A percentile compares a stretch with the other conserved stretches of the same genome.
Evolutionary conservation across 2,888 invertebrate genomes (phyloP).

Genomic region (Ochlodes sylvanus): DNA sequence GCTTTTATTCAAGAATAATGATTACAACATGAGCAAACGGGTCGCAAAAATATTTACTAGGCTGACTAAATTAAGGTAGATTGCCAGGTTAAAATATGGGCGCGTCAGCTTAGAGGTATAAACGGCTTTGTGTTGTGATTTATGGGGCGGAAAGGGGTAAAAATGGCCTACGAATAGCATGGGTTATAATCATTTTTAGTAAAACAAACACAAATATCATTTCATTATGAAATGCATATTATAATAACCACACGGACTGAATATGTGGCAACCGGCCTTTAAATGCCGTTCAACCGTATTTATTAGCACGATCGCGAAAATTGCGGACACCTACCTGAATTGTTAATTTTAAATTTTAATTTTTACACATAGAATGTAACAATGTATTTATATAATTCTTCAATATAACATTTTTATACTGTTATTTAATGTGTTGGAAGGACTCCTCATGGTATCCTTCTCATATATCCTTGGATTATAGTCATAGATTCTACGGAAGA

Average conservation of each 20-base stretch:
- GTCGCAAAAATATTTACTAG: conserved; percentile 30
- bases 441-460: no score
- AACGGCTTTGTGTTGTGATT: conserved; percentile 36
- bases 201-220: conserved; percentile 20
- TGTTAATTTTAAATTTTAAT: no score
- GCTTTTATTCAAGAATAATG: conserved; percentile 25
- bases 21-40: conserved; percentile 15
- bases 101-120: conserved; percentile 31
- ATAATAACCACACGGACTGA: background rate
- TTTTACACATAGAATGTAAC: no score
- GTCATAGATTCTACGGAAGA: no score
- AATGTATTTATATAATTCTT: no score
- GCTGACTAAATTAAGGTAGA: conserved; percentile 36
- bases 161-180: conserved; percentile 19
- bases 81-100: conserved; percentile 36
- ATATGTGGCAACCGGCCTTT: background rate
- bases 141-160: conserved; percentile 29
- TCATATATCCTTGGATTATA: no score
- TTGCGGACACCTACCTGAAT: background rate
- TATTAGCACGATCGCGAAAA: background rate
- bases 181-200: conserved; percentile 19
- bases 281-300: background rate
- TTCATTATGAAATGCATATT: background rate
- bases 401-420: no score
- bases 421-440: no score